Evolutionary conservation across 1,140 invertebrate species (phyloP), one percentile per base, ranked within the genome.

Genomic region (Halesus radiatus): DNA sequence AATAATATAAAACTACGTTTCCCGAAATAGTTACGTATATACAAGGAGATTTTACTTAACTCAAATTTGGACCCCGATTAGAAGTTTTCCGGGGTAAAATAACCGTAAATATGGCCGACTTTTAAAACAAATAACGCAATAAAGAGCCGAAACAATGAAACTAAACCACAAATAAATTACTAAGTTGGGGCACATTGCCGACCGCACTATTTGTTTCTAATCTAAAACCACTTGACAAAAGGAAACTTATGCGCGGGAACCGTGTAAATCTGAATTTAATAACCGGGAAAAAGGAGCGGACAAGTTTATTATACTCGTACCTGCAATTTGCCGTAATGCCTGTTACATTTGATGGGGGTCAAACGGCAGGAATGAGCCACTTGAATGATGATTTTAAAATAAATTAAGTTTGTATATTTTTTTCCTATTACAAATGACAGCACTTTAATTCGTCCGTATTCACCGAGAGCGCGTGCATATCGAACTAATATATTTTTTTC

Each of bases 251-350:
- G 32, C 68, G 6, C 5, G 3, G 72, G n/a, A 75, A 10, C 16
- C 58, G 26, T 32, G 26, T 75, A 75, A 75, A 75, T 75, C 72
- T 75, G 53, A 58, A 75, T 75, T 75, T 75, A 75, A 75, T 75
- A 75, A 75, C 72, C 52, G 15, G 26, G 53, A 75, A 75, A 75
- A 75, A 60, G 53, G 72, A 58, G 53, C 72, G 53, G 72, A 75
- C 72, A 75, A 75, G 53, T 75, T 75, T 75, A 74, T 56, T 74
- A 56, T 13, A 45, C 32, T 37, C 37, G 18, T 75, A 75, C 72
- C 72, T 75, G 54, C 72, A 58, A 75, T 75, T 75, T 56, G 72
- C 72, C 72, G 18, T 75, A 75, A 75, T 75, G 72, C 54, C 72
- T 32, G 58, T 75, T 75, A 56, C 72, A 37, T 75, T 75, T 75